A percentile compares a stretch with the other conserved stretches of the same genome.
Evolutionary conservation across 2,113 vertebrate genomes (phyloP).

Genomic region (Mormoops blainvillei): DNA sequence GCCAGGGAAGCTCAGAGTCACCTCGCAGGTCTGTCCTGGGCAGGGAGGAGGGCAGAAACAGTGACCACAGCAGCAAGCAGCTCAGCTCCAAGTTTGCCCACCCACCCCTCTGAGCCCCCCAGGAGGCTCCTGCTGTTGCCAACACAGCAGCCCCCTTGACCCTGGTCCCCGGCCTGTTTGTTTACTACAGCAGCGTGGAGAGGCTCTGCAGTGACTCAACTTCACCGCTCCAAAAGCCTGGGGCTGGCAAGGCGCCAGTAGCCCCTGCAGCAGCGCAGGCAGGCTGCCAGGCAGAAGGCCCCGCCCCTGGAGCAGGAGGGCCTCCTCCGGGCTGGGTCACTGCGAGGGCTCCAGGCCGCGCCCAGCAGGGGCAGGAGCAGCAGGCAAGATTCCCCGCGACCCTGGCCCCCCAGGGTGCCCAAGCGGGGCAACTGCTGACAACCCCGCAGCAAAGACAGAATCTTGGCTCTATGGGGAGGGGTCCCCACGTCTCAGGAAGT

Average conservation of each 20-base stretch:
- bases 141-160: neutral
- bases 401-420: neutral
- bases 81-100: neutral
- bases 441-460: neutral
- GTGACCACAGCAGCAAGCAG: neutral
- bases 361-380: neutral
- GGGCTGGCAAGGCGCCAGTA: neutral
- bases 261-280: neutral
- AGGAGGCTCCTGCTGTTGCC: neutral
- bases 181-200: neutral
- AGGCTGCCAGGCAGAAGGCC: neutral
- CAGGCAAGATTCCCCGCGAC: neutral
- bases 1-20: neutral
- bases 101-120: no score
- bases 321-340: neutral
- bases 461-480: neutral
- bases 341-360: neutral
- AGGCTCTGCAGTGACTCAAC: neutral
- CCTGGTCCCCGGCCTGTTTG: constrained; percentile 43
- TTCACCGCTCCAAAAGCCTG: neutral
- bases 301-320: neutral
- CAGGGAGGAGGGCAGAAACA: neutral
- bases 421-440: neutral
- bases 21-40: neutral
- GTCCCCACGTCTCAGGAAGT: neutral